A percentile compares a stretch with the other conserved stretches of the same genome.
These are phyloP conservation scores for Smutsia gigantea DNA, from an alignment of 2,797 vertebrate genomes.

Conservation along the genomic window DNA sequence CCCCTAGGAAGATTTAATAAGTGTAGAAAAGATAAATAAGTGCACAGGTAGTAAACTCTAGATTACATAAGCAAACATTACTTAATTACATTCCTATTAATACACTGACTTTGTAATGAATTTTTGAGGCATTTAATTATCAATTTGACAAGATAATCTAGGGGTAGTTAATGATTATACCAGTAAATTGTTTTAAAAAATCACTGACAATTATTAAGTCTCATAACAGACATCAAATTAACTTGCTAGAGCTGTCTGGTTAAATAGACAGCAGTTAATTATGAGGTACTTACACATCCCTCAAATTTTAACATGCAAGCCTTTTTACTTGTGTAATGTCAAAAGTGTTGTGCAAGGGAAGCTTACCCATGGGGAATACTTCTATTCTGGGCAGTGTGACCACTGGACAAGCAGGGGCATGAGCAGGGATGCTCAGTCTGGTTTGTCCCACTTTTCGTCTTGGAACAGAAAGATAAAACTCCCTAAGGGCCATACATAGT, in stretches of 20 bases:
- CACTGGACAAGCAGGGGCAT: conserved; percentile 14
- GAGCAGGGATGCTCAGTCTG: neutral
- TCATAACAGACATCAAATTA: conserved; percentile 85
- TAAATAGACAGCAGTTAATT: conserved; percentile 87
- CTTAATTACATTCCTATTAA: conserved; percentile 88
- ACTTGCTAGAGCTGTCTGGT: conserved; percentile 84
- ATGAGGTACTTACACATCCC: conserved; percentile 82
- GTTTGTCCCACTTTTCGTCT: neutral
- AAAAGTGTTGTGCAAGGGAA: conserved; percentile 54
- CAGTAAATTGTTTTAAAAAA: conserved; percentile 84
- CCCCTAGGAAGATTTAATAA: conserved; percentile 81
- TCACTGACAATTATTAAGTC: conserved; percentile 84
- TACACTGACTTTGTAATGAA: conserved; percentile 85
- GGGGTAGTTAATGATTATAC: conserved; percentile 86
- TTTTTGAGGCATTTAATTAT: conserved; percentile 89
- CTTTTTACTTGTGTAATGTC: conserved; percentile 72
- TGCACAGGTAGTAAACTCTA: conserved; percentile 86
- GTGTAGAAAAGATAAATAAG: conserved; percentile 85
- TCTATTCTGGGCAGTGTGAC: neutral
- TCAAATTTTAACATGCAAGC: conserved; percentile 81
- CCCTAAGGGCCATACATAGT: neutral
- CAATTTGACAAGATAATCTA: conserved; percentile 88
- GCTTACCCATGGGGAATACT: conserved; percentile 35
- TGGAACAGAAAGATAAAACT: neutral
- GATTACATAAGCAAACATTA: conserved; percentile 86